Conservation (phyloP, 2,888 invertebrate genomes). For the Xestoiulus laeticollis region DNA sequence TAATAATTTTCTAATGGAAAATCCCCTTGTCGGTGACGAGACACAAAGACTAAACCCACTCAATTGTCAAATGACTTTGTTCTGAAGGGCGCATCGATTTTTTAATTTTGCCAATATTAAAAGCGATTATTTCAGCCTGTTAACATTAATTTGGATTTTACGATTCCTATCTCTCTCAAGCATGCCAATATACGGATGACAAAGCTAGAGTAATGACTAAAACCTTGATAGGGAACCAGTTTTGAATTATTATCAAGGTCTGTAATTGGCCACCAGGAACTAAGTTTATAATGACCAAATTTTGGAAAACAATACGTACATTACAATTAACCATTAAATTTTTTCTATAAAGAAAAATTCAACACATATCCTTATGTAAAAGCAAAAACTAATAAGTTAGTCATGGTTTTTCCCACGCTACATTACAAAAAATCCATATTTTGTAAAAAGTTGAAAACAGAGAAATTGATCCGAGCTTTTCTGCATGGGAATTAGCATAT, state of each 20-base stretch:
- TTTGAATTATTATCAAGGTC: neutral
- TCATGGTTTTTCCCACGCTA: neutral
- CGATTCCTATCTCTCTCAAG: neutral
- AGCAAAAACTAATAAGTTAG: neutral
- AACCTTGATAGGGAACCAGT: neutral
- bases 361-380: neutral
- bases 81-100: neutral
- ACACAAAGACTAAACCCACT: neutral
- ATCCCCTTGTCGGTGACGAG: neutral
- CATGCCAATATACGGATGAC: constrained; percentile 4
- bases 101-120: neutral
- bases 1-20: neutral
- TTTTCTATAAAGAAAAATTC: neutral
- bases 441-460: no score
- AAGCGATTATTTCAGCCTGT: neutral
- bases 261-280: neutral
- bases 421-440: neutral
- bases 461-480: no score
- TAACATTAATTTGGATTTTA: neutral
- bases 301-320: neutral
- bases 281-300: neutral
- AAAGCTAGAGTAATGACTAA: neutral
- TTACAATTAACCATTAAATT: neutral
- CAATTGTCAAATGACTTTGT: neutral
- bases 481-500: no score